Evolutionary conservation across 2,888 invertebrate genomes (phyloP), one percentile per base, ranked within the genome.

Genomic region (Acleris cristana): DNA sequence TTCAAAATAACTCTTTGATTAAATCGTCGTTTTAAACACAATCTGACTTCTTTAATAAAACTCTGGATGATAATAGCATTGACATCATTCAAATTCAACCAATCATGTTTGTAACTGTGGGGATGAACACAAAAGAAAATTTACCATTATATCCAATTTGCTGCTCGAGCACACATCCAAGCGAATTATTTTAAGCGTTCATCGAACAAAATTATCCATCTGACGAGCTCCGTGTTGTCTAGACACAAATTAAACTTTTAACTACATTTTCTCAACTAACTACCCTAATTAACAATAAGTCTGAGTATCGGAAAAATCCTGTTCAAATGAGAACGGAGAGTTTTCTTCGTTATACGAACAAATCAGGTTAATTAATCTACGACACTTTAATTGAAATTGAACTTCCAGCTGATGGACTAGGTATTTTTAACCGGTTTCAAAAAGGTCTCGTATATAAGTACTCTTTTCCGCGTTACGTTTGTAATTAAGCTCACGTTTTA

Each of bases 171-270:
- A 52, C 61, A 66, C 61, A 66, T 16, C 61, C 56, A 61, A 66
- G 61, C 21, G 51, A 62, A 62, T 53, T 55, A 66, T 57, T 61
- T 52, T 61, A 48, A n/a, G 56, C 52, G 65, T 53, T 57, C 66
- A 66, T 45, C 61, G 61, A 66, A 66, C 61, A 66, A 21, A 52
- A 52, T 49, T 51, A 52, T 56, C 19, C 55, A 48, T 44, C 54
- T 52, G 55, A 51, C 44, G 51, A 44, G 52, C 56, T 64, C 26
- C 55, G 60, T 21, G 61, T 61, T 66, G 66, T 66, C 66, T 66
- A 62, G 66, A 66, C 61, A 30, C 51, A 66, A 66, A 62, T 48
- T 62, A 48, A 61, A 66, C 45, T 62, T 61, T 34, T 56, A 62
- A 57, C 61, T 53, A 48, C 55, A 44, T 51, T 66, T 45, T 52